Conservation (phyloP, 2,797 vertebrate species). For the Acanthurus lineatus region DNA sequence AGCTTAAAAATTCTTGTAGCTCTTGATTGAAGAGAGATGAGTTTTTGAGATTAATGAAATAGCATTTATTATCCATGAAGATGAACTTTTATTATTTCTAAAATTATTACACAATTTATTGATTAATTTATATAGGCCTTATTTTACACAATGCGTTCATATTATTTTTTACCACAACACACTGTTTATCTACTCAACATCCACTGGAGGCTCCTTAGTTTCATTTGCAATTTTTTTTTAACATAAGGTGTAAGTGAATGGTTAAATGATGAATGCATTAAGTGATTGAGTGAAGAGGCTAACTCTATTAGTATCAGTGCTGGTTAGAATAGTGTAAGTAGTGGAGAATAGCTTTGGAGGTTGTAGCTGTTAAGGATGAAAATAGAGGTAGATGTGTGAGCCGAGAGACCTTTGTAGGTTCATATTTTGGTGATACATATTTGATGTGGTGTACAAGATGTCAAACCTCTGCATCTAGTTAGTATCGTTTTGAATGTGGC, state of each 20-base stretch:
- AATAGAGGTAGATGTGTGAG: slow-evolving; percentile 1
- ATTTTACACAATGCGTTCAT: not conserved
- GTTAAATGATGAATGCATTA: not conserved
- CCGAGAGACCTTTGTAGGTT: slow-evolving; percentile 2
- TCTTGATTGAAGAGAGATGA: not conserved
- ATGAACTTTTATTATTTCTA: not conserved
- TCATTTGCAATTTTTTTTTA: slow-evolving; percentile 16
- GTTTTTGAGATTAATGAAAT: not conserved
- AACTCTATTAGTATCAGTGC: slow-evolving; percentile 24
- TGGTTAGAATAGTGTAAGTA: slow-evolving; percentile 51
- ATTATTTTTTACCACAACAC: not conserved
- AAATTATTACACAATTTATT: not conserved
- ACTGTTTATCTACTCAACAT: not conserved
- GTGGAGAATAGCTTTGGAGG: slow-evolving; percentile 8
- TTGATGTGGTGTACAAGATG: not conserved
- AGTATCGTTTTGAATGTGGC: slow-evolving; percentile 58
- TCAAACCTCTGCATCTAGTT: slow-evolving; percentile 1
- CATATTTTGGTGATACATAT: slow-evolving; percentile 11
- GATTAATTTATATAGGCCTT: not conserved
- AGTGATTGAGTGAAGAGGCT: slow-evolving; percentile 6
- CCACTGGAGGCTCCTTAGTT: slow-evolving; percentile 15
- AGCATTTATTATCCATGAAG: not conserved
- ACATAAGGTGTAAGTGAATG: slow-evolving; percentile 9
- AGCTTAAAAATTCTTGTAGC: not conserved
- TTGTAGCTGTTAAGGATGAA: slow-evolving; percentile 35